These are phyloP conservation scores for Standfussiana lucernea DNA, from an alignment of 2,888 invertebrate genomes.

Conservation along the genomic window DNA sequence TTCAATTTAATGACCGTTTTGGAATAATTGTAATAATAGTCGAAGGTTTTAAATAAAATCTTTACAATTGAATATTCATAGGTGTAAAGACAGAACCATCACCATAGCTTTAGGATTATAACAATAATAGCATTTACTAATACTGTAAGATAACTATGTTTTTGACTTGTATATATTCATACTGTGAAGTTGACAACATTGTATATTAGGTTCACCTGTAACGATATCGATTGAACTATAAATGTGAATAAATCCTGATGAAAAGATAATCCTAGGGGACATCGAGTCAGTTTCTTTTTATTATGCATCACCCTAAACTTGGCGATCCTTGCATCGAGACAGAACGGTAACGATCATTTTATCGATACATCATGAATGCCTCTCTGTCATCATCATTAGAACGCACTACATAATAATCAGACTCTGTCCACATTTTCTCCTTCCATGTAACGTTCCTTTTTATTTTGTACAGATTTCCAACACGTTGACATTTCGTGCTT, in stretches of 20 bases:
- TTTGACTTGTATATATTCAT: conserved; percentile 90
- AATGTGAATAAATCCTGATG: conserved; percentile 90
- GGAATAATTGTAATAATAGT: conserved; percentile 74
- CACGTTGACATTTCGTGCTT: conserved; percentile 84
- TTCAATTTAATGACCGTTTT: conserved; percentile 74
- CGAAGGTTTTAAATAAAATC: conserved; percentile 77
- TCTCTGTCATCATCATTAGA: conserved; percentile 90
- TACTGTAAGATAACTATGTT: conserved; percentile 89
- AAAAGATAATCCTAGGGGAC: conserved; percentile 83
- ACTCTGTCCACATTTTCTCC: conserved; percentile 87
- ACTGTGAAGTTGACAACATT: conserved; percentile 87
- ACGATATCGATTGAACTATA: conserved; percentile 86
- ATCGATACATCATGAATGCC: conserved; percentile 90
- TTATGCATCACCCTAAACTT: conserved; percentile 84
- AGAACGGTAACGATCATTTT: conserved; percentile 90
- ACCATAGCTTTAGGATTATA: conserved; percentile 88
- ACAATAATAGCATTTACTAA: conserved; percentile 88
- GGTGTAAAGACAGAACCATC: conserved; percentile 86
- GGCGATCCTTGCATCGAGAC: conserved; percentile 89
- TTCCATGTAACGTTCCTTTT: conserved; percentile 80
- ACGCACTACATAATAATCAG: conserved; percentile 83
- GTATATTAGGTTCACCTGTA: conserved; percentile 88
- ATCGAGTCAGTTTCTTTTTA: conserved; percentile 85
- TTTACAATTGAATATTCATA: conserved; percentile 80
- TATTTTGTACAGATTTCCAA: conserved; percentile 78